These are phyloP conservation scores for Perdita meconis DNA, from an alignment of 2,888 invertebrate species.

Conservation along the genomic window DNA sequence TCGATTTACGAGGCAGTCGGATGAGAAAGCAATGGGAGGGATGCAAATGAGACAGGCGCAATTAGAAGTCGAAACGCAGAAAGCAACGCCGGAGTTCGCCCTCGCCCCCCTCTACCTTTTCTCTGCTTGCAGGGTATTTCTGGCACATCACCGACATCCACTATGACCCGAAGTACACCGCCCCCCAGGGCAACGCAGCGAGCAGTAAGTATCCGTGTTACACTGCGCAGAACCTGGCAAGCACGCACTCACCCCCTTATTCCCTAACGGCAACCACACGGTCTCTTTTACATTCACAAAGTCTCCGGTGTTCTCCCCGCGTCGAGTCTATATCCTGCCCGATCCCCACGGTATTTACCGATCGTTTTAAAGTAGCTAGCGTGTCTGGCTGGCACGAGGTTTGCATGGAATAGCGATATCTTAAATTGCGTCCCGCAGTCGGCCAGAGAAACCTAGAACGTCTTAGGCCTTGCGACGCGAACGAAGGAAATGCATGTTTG, in stretches of 20 bases:
- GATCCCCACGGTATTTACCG: slow-evolving; percentile 55
- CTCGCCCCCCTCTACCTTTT: too few relatives aligned
- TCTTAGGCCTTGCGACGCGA: not conserved
- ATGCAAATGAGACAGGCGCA: slow-evolving; percentile 52
- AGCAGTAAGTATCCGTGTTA: slow-evolving; percentile 86
- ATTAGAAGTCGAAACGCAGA: slow-evolving; percentile 39
- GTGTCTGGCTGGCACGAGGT: slow-evolving; percentile 61
- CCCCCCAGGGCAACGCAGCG: slow-evolving; percentile 90
- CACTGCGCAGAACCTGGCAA: not conserved
- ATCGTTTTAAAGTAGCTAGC: slow-evolving; percentile 64
- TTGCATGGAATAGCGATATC: slow-evolving; percentile 59
- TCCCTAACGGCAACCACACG: not conserved
- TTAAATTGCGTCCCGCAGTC: slow-evolving; percentile 56
- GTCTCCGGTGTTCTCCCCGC: not conserved
- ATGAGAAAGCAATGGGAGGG: slow-evolving; percentile 27
- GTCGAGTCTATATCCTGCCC: slow-evolving; percentile 16
- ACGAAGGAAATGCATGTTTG: not conserved
- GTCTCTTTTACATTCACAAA: slow-evolving; percentile 35
- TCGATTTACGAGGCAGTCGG: slow-evolving; percentile 12
- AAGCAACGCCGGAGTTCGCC: slow-evolving; percentile 28
- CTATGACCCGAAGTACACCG: slow-evolving; percentile 93
- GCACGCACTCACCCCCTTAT: not conserved
- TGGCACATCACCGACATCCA: slow-evolving; percentile 98
- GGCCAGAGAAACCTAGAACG: not conserved
- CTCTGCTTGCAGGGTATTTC: slow-evolving; percentile 93